Percentiles rank a stretch among this genome's conserved stretches.
Evolutionary conservation across 2,888 invertebrate species (phyloP).

Genomic region (Congeria kusceri): DNA sequence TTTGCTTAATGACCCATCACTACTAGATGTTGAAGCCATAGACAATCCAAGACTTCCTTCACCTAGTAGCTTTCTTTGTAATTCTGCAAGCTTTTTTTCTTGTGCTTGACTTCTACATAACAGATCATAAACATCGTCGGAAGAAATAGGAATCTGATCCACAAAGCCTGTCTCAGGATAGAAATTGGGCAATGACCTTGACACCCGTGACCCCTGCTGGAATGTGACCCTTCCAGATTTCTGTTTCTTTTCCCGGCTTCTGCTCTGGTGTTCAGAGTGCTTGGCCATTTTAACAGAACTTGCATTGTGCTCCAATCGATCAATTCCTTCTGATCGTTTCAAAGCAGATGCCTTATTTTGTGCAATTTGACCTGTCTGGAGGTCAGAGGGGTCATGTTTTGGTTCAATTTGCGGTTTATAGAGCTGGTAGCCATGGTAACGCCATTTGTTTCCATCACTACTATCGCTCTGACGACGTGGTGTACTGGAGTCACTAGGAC

Average conservation of each 20-base stretch:
- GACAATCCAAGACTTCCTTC: constrained; percentile 2
- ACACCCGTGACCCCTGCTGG: constrained; percentile 17
- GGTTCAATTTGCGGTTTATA: constrained; percentile 27
- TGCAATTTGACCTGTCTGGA: background rate
- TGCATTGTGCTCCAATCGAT: background rate
- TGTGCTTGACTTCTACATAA: constrained; percentile 51
- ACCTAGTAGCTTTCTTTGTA: constrained; percentile 25
- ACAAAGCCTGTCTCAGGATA: constrained; percentile 34
- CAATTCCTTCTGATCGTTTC: background rate
- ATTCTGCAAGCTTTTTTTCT: constrained; percentile 44
- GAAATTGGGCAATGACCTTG: constrained; percentile 41
- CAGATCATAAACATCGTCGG: constrained; percentile 60
- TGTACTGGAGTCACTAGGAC: constrained; percentile 56
- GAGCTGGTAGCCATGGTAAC: constrained; percentile 57
- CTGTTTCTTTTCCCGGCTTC: constrained; percentile 20
- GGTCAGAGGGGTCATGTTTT: constrained; percentile 30
- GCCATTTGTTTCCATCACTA: constrained; percentile 52
- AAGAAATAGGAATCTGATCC: constrained; percentile 31
- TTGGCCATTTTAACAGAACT: constrained; percentile 33
- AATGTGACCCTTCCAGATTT: constrained; percentile 38
- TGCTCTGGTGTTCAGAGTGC: constrained; percentile 21
- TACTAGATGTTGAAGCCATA: constrained; percentile 10
- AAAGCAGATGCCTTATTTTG: background rate
- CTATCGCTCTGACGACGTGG: constrained; percentile 54
- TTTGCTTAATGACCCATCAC: constrained; percentile 9